Percentiles rank a stretch among this genome's conserved stretches.
phyloP scores from a whole-genome alignment of 2,113 vertebrate genomes.

The Rhinogobius similis region DNA sequence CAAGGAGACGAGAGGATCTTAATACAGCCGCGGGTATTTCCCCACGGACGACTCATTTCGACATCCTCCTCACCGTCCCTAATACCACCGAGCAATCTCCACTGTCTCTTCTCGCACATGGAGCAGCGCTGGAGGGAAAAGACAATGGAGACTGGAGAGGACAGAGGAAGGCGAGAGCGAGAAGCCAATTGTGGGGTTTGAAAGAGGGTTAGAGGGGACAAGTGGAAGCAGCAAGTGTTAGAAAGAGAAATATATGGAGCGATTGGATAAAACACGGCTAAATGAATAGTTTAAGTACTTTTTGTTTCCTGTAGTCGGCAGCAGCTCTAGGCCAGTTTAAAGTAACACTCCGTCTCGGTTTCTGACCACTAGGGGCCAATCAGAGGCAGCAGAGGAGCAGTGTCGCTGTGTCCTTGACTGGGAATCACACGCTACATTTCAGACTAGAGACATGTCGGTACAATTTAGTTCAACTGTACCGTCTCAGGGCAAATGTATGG shows the following conservation, averaged over 20 bases:
- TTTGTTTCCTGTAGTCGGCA: constrained; percentile 32
- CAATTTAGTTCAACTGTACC: constrained; percentile 15
- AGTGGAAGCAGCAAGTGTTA: constrained; percentile 3
- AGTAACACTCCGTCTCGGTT: constrained; percentile 39
- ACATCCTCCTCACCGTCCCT: constrained; percentile 63
- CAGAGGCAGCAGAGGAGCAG: constrained; percentile 52
- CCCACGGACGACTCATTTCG: constrained; percentile 71
- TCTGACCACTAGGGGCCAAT: constrained; percentile 62
- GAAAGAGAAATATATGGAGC: constrained; percentile 1
- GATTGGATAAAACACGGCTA: constrained; percentile 6
- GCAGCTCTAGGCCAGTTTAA: constrained; percentile 52
- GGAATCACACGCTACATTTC: constrained; percentile 55
- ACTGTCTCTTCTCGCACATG: constrained; percentile 59
- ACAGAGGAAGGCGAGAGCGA: constrained; percentile 17
- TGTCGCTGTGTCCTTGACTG: constrained; percentile 65
- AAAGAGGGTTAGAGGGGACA: constrained; percentile 20
- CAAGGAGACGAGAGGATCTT: constrained; percentile 69
- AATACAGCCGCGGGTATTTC: constrained; percentile 73
- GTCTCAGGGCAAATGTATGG: constrained; percentile 26
- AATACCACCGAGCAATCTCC: constrained; percentile 65
- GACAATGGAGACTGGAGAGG: constrained; percentile 22
- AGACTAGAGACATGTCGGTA: constrained; percentile 9
- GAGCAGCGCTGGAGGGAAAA: constrained; percentile 53
- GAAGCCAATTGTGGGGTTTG: constrained; percentile 29
- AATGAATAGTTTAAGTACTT: constrained; percentile 49